Evolutionary conservation across 1,140 invertebrate species (phyloP), one percentile per base, ranked within the genome.

Genomic region (Whitmania pigra): DNA sequence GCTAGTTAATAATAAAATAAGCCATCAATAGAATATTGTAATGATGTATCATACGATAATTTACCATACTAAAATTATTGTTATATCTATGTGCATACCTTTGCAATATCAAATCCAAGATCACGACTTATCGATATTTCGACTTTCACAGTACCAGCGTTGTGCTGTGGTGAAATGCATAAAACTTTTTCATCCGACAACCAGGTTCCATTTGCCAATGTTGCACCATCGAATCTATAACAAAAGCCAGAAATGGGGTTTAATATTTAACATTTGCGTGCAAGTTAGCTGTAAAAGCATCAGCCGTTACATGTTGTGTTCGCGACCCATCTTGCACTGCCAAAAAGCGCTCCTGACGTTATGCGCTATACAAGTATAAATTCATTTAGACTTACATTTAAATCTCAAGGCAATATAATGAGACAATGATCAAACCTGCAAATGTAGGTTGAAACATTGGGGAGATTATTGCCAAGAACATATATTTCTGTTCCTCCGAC

Each of bases 391-490:
- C n/a, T n/a, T n/a, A n/a, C n/a, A 57, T 57, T n/a, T 57, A 25
- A 67, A 67, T 36, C 27, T 2, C 54, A 57, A 57, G 0, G 0
- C 0, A 13, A 27, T 0, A 71, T 18, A 71, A 13, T 49, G 57
- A 3, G 1, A n/a, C 20, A 20, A 1, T 31, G 66, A 53, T 22
- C 54, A 36, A 25, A 77, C 43, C 43, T 60, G 68, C 73, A 77
- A 1, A 57, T 66, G 27, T 73, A 43, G 29, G 55, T 69, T 18
- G 70, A 20, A 13, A 72, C 72, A 54, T 77, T 68, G 18, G 74
- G 74, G 27, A 77, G 76, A 60, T 77, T 77, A 53, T 76, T 74
- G 20, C 76, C 76, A 67, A 70, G 69, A 20, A 76, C 73, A 74
- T 77, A 75, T n/a, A 77, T 72, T 18, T 18, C n/a, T n/a, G 73